These are phyloP conservation scores for Spermophilus dauricus DNA, from an alignment of 2,113 vertebrate genomes.

Conservation along the genomic window DNA sequence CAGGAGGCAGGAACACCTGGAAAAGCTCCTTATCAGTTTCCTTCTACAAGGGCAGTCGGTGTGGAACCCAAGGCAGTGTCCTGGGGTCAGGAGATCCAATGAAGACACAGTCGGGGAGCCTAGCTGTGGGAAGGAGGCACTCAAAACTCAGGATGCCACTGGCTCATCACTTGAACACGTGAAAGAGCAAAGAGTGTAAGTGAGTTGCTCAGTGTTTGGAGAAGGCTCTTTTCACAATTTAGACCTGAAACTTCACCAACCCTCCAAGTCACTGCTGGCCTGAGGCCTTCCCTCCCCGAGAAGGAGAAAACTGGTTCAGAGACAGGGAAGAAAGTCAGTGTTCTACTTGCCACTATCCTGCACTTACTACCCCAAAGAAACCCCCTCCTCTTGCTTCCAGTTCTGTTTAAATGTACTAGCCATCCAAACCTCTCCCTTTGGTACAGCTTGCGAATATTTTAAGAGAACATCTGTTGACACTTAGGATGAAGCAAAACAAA, in stretches of 20 bases:
- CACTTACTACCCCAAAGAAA: neutral
- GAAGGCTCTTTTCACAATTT: no score
- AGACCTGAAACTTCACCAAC: no score
- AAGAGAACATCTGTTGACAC: slow-evolving; percentile 67
- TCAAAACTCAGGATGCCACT: neutral
- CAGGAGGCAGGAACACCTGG: neutral
- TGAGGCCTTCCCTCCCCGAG: neutral
- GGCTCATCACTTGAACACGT: neutral
- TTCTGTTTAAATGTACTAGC: slow-evolving; percentile 33
- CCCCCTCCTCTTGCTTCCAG: neutral
- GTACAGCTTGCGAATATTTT: slow-evolving; percentile 66
- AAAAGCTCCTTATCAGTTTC: neutral
- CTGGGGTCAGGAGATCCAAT: neutral
- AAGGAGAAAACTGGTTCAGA: neutral
- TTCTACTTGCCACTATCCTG: neutral
- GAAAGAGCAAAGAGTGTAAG: neutral
- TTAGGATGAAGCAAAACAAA: slow-evolving; percentile 66
- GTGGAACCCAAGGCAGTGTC: neutral
- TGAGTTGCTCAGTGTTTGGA: no score
- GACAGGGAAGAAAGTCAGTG: neutral
- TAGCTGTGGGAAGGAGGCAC: neutral
- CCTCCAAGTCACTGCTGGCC: neutral
- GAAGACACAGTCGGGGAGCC: neutral
- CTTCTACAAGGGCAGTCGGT: neutral
- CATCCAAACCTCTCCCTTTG: slow-evolving; percentile 55